Percentiles rank a stretch among this genome's conserved stretches.
Conservation (phyloP, 1,140 invertebrate genomes). For the Lordiphosa clarofinis region DNA sequence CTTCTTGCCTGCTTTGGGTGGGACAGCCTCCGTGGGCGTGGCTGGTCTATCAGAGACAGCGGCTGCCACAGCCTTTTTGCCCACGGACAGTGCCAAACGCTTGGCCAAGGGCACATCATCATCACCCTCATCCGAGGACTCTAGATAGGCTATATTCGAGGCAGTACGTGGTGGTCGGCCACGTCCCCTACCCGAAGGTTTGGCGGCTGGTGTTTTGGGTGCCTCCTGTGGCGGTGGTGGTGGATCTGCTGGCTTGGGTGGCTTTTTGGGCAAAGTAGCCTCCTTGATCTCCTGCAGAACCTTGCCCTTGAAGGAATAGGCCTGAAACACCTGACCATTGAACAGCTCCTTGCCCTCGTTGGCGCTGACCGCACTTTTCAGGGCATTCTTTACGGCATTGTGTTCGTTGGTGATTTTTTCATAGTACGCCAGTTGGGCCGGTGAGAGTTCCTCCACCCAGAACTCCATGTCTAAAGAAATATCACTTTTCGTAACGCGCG, state of each 20-base stretch:
- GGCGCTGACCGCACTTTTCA: slow-evolving; percentile 81
- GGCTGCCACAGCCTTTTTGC: slow-evolving; percentile 57
- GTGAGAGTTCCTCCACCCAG: slow-evolving; percentile 84
- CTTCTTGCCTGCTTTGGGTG: slow-evolving; percentile 38
- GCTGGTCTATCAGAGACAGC: slow-evolving; percentile 6
- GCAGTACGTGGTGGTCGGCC: slow-evolving; percentile 22
- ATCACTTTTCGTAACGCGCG: slow-evolving; percentile 73
- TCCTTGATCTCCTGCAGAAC: slow-evolving; percentile 74
- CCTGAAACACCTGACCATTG: slow-evolving; percentile 83
- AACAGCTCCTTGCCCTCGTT: slow-evolving; percentile 83
- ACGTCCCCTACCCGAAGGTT: slow-evolving; percentile 37
- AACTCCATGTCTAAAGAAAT: slow-evolving; percentile 84
- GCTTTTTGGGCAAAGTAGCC: slow-evolving; percentile 81
- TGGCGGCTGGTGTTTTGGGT: background rate
- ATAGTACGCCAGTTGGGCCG: slow-evolving; percentile 82
- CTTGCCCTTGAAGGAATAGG: slow-evolving; percentile 80
- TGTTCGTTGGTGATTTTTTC: slow-evolving; percentile 83
- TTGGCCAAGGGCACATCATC: slow-evolving; percentile 77
- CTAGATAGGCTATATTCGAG: slow-evolving; percentile 69
- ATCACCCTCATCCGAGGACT: slow-evolving; percentile 77
- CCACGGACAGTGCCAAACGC: slow-evolving; percentile 58
- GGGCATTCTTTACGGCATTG: slow-evolving; percentile 82
- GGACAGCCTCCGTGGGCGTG: slow-evolving; percentile 3
- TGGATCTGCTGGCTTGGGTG: slow-evolving; percentile 57
- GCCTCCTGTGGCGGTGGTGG: slow-evolving; percentile 6